phyloP scores from a whole-genome alignment of 2,888 invertebrate genomes.

The Trachelus tabidus region DNA sequence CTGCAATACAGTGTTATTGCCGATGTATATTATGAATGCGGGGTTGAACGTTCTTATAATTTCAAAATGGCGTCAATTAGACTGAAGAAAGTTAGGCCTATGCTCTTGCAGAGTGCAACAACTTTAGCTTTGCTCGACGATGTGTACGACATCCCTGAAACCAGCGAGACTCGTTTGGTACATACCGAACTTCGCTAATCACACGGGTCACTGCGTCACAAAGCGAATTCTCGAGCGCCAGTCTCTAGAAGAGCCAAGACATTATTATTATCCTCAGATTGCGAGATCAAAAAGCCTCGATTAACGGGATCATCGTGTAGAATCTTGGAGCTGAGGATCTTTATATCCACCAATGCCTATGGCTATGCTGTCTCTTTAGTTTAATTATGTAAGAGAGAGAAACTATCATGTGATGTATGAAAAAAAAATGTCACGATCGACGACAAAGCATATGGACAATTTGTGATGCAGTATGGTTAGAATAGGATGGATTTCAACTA shows the following conservation, averaged over 20 bases:
- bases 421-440: not conserved
- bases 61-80: not conserved
- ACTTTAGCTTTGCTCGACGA: constrained; percentile 44
- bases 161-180: constrained; percentile 27
- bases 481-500: not conserved
- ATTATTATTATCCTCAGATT: constrained; percentile 37
- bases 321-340: not conserved
- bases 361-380: not conserved
- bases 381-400: not conserved
- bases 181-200: constrained; percentile 60
- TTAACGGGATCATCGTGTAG: constrained; percentile 8
- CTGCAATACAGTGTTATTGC: not conserved
- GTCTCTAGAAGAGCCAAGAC: constrained; percentile 45
- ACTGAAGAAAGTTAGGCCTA: not conserved
- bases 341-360: not conserved
- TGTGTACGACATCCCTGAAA: constrained; percentile 49
- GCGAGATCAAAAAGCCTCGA: constrained; percentile 36
- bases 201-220: constrained; percentile 62
- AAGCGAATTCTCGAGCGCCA: constrained; percentile 50
- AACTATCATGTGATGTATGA: not conserved
- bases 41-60: not conserved
- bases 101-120: constrained; percentile 13
- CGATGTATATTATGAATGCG: not conserved
- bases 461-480: not conserved
- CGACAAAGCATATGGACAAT: not conserved